Conservation (phyloP, 2,797 vertebrate species). For the Rhinophrynus dorsalis region DNA sequence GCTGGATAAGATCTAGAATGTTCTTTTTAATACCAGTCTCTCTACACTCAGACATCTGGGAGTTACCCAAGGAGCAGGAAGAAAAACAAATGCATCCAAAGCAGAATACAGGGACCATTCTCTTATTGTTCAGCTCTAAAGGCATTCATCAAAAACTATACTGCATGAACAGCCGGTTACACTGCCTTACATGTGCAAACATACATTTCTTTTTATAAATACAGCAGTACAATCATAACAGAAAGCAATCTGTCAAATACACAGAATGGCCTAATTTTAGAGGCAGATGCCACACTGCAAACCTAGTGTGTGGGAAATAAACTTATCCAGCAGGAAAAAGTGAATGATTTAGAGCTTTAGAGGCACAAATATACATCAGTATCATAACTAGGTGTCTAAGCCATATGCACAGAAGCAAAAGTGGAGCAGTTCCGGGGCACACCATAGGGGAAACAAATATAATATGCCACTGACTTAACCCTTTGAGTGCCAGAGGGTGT, state of each 20-base stretch:
- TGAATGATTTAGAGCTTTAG: too few relatives aligned
- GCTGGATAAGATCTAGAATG: constrained; percentile 49
- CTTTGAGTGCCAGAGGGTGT: too few relatives aligned
- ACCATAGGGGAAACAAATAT: too few relatives aligned
- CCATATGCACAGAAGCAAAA: too few relatives aligned
- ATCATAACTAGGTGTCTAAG: too few relatives aligned
- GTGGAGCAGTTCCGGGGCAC: too few relatives aligned
- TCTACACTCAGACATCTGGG: not conserved
- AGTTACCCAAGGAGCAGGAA: constrained; percentile 11
- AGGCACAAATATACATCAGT: too few relatives aligned
- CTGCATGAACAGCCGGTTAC: not conserved
- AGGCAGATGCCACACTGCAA: not conserved
- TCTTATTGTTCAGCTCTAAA: not conserved
- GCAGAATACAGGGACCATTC: constrained; percentile 24
- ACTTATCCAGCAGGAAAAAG: too few relatives aligned
- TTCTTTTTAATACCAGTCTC: not conserved
- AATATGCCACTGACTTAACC: too few relatives aligned
- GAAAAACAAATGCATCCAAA: constrained; percentile 9
- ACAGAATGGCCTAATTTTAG: not conserved
- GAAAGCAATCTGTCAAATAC: not conserved
- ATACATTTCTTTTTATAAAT: not conserved
- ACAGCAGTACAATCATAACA: constrained; percentile 24
- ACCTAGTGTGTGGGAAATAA: not conserved
- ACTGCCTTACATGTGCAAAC: constrained; percentile 15
- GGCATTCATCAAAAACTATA: not conserved